These are phyloP conservation scores for Sebastes elongatus DNA, from an alignment of 2,797 vertebrate genomes.

Conservation along the genomic window DNA sequence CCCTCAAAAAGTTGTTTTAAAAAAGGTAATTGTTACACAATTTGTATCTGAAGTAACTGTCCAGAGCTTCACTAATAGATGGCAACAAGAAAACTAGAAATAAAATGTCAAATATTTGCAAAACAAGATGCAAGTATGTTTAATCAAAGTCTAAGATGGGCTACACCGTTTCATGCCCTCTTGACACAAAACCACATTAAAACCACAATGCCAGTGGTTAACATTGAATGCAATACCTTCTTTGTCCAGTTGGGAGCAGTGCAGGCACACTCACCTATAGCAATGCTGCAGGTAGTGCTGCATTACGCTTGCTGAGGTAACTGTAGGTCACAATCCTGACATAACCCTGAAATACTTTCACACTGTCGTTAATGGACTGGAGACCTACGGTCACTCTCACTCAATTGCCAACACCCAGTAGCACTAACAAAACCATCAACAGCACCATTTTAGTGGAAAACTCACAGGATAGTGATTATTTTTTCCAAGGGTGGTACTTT, in stretches of 20 bases:
- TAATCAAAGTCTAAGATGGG: not conserved
- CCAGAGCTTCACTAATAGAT: not conserved
- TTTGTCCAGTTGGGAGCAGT: slow-evolving; percentile 55
- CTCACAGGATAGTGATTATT: slow-evolving; percentile 13
- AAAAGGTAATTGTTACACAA: too few species aligned
- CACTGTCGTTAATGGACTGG: slow-evolving; percentile 43
- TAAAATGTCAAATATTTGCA: not conserved
- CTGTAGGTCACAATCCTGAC: slow-evolving; percentile 81
- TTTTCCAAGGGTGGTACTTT: not conserved
- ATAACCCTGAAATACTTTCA: slow-evolving; percentile 74
- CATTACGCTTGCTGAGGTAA: slow-evolving; percentile 73
- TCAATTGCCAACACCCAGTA: not conserved
- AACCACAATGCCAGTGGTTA: not conserved
- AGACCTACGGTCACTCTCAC: slow-evolving; percentile 46
- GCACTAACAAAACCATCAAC: not conserved
- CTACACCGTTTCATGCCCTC: not conserved
- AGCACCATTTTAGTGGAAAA: not conserved
- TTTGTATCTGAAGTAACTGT: not conserved
- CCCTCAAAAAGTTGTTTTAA: not conserved
- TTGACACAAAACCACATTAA: not conserved
- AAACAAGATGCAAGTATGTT: not conserved
- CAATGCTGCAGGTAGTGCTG: slow-evolving; percentile 36
- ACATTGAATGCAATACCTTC: slow-evolving; percentile 10
- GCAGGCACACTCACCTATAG: slow-evolving; percentile 18
- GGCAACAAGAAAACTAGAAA: not conserved